Base-by-base conservation (phyloP, 2,797 vertebrate genomes). In the Chrysocyon brachyurus region DNA sequence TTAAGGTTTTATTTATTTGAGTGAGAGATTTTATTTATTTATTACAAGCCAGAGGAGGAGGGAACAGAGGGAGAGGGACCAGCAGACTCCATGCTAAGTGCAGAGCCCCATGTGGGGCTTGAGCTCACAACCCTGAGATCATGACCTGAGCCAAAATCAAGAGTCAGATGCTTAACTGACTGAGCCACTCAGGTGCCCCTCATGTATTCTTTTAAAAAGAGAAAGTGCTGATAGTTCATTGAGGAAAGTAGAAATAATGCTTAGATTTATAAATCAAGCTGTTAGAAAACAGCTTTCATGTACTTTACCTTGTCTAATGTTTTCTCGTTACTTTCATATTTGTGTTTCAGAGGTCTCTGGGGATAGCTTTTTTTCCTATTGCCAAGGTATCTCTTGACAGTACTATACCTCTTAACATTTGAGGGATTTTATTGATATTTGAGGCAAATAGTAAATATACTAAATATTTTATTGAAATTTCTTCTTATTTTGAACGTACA, bases 321-420 rank as follows among this genome's bases (percentile, higher is more conserved):
- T 94, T 97, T 92, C 57, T 77, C 26, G 5, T 82, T 57, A 46
- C 17, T 93, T 93, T 72, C 36, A 77, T 64, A 40, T 96, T 94
- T 87, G n/a, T 91, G 36, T 86, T 87, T 88, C 22, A 54, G 26
- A 6, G 17, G 15, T 85, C 12, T 77, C 28, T 72, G 12, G 0
- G 6, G 19, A 88, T 82, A 89, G 81, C 2, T 31, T 66, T 28
- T 31, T 52, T 85, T 40, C 17, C 86, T 90, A 0, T 87, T 83
- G 31, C 56, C 40, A 49, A 78, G 24, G 6, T 57, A 28, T 57
- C 28, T 91, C 92, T 87, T 82, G 56, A 72, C 68, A 87, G 16
- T 90, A 36, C 17, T 82, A 3, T 15, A 10, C 83, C 22, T 92
- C 19, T 56, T 56, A n/a, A 82, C 40, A 4, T 79, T 85, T 81